Evolutionary conservation across 2,888 invertebrate species (phyloP).

Genomic region (Steromphala cineraria): DNA sequence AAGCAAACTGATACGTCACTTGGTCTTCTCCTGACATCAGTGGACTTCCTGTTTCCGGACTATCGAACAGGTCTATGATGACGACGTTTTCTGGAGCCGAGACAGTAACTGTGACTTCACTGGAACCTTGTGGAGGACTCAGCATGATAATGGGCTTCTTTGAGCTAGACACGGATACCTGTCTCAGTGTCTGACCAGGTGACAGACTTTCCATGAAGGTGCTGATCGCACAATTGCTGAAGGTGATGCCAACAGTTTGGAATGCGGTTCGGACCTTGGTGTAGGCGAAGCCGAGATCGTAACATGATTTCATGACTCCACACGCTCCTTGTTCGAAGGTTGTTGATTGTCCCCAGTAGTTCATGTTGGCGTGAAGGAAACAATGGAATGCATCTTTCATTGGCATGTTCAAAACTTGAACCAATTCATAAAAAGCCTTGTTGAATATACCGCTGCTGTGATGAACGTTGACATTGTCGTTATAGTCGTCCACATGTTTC

Average conservation of each 20-base stretch:
- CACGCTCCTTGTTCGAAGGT: constrained; percentile 51
- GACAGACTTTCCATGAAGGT: constrained; percentile 20
- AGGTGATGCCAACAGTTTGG: constrained; percentile 41
- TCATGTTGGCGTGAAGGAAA: constrained; percentile 47
- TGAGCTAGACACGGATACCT: background rate
- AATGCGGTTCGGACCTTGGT: constrained; percentile 44
- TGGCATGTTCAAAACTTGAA: constrained; percentile 24
- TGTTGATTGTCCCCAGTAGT: constrained; percentile 47
- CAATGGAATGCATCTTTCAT: constrained; percentile 43
- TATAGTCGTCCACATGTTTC: constrained; percentile 40
- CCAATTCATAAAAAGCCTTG: constrained; percentile 45
- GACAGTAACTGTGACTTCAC: background rate
- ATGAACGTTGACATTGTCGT: constrained; percentile 44
- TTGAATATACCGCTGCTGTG: constrained; percentile 55
- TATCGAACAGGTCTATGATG: background rate
- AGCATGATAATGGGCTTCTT: background rate
- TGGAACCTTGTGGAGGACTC: background rate
- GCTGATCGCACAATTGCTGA: constrained; percentile 30
- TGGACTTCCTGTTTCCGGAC: background rate
- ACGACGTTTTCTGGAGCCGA: background rate
- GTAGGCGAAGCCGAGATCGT: constrained; percentile 44
- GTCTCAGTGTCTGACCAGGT: background rate
- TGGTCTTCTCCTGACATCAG: background rate
- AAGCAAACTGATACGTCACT: background rate
- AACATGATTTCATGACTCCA: constrained; percentile 49